These are phyloP conservation scores for Tetragnatha montana DNA, from an alignment of 2,888 invertebrate genomes.

Conservation along the genomic window DNA sequence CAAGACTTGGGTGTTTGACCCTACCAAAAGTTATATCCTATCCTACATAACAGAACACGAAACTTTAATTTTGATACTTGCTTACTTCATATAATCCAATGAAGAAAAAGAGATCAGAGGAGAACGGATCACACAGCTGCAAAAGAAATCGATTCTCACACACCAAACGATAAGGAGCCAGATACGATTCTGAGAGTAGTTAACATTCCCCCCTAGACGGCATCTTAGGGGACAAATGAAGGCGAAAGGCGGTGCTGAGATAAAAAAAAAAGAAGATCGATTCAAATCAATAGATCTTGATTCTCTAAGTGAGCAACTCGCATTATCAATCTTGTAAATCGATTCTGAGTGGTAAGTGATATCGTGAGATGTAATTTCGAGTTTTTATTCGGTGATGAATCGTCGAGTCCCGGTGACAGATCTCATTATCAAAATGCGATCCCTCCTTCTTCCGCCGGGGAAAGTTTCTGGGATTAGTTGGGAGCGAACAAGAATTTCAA, in stretches of 20 bases:
- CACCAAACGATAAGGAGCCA: constrained; percentile 8
- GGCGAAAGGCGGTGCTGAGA: neutral
- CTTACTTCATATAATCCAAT: neutral
- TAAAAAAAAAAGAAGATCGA: neutral
- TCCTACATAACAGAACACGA: too few relatives aligned
- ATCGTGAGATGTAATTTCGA: constrained; percentile 33
- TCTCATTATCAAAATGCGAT: constrained; percentile 24
- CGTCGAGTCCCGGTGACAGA: constrained; percentile 17
- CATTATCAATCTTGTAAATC: constrained; percentile 36
- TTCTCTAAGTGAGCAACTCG: constrained; percentile 20
- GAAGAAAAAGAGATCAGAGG: neutral
- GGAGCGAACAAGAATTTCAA: neutral
- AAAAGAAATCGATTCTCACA: neutral
- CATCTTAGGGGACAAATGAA: neutral
- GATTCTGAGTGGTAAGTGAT: constrained; percentile 10
- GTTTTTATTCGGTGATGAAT: constrained; percentile 25
- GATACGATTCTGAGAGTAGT: neutral
- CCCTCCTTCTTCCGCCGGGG: neutral
- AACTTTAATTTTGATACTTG: too few relatives aligned
- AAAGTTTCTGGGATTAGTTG: neutral
- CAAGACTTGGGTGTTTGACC: too few relatives aligned
- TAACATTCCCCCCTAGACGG: neutral
- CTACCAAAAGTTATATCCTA: too few relatives aligned
- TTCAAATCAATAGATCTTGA: constrained; percentile 34
- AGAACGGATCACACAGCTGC: too few relatives aligned